Conservation (phyloP, 2,888 invertebrate species). For the Allolobophora icterica region DNA sequence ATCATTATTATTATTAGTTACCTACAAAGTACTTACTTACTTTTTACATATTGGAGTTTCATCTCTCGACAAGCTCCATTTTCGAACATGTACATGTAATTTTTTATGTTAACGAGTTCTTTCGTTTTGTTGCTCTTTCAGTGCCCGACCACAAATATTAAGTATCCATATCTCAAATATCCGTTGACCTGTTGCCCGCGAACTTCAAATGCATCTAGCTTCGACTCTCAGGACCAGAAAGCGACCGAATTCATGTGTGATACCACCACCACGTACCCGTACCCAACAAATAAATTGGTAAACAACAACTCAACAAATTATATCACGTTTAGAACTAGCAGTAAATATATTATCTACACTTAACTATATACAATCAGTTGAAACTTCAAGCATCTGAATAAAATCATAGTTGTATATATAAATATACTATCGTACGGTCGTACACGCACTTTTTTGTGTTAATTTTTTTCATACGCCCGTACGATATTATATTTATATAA, state of each 20-base stretch:
- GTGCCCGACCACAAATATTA: neutral
- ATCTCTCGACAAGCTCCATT: too few relatives aligned
- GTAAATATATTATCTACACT: neutral
- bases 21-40: too few relatives aligned
- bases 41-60: too few relatives aligned
- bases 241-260: neutral
- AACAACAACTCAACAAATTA: neutral
- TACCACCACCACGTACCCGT: too few relatives aligned
- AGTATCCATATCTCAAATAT: neutral
- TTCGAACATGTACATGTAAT: neutral
- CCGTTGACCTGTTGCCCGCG: neutral
- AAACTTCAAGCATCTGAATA: too few relatives aligned
- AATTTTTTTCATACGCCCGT: too few relatives aligned
- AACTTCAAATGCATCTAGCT: neutral
- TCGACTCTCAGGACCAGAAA: neutral
- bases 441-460: too few relatives aligned
- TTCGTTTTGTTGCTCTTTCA: neutral
- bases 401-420: too few relatives aligned
- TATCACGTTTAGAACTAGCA: neutral
- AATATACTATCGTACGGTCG: too few relatives aligned
- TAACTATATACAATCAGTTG: too few relatives aligned
- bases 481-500: too few relatives aligned
- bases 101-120: neutral
- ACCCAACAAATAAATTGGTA: neutral
- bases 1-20: too few relatives aligned